These are phyloP conservation scores for Glaucomys volans DNA, from an alignment of 2,113 vertebrate species.

Conservation along the genomic window DNA sequence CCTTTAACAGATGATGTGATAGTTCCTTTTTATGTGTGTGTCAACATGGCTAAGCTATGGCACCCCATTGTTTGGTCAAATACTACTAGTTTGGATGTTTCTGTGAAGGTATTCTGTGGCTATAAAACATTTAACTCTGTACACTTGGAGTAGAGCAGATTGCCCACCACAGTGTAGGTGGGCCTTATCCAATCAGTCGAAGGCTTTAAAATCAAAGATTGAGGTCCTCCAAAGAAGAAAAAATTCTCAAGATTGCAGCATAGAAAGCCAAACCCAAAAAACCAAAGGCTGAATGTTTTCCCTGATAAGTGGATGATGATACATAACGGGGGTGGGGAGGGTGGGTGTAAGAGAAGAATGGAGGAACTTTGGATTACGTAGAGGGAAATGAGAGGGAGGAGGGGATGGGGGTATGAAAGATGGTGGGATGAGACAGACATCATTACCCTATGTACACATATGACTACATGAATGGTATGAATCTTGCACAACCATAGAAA, in stretches of 20 bases:
- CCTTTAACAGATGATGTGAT: background rate
- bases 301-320: too few relatives aligned
- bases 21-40: background rate
- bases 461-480: too few relatives aligned
- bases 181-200: background rate
- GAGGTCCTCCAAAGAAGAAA: background rate
- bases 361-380: too few relatives aligned
- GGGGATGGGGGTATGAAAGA: too few relatives aligned
- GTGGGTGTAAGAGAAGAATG: too few relatives aligned
- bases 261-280: too few relatives aligned
- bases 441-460: too few relatives aligned
- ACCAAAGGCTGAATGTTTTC: too few relatives aligned
- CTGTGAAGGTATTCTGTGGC: background rate
- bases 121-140: background rate
- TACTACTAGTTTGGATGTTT: background rate
- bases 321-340: too few relatives aligned
- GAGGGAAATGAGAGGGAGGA: too few relatives aligned
- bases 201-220: background rate
- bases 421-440: too few relatives aligned
- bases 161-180: background rate
- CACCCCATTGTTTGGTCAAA: background rate
- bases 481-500: too few relatives aligned
- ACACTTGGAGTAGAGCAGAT: background rate
- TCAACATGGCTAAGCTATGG: background rate
- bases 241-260: background rate